Conservation (phyloP, 2,797 vertebrate genomes). For the Varecia variegata region DNA sequence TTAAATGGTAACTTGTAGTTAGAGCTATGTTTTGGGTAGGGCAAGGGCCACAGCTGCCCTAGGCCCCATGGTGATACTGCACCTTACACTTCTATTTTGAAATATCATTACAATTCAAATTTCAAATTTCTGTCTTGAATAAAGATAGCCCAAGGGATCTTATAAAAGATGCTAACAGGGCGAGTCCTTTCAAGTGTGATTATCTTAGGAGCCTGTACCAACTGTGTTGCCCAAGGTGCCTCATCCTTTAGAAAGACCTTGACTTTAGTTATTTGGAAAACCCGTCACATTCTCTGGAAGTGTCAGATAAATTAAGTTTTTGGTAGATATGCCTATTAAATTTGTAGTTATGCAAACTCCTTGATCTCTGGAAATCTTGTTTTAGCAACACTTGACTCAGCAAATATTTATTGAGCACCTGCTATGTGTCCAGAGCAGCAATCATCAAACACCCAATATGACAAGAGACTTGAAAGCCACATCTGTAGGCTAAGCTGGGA, state of each 20-base stretch:
- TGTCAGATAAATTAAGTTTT: not conserved
- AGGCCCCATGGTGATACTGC: not conserved
- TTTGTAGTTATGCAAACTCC: not conserved
- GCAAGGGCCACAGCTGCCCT: not conserved
- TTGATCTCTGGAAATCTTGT: constrained; percentile 9
- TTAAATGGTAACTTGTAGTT: not conserved
- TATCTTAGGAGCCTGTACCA: not conserved
- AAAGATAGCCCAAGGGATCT: not conserved
- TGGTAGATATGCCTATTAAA: not conserved
- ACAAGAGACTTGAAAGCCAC: not conserved
- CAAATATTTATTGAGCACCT: not conserved
- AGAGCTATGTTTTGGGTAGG: not conserved
- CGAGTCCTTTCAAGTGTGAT: constrained; percentile 16
- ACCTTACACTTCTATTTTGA: constrained; percentile 1
- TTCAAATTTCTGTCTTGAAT: constrained; percentile 40
- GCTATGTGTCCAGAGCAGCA: not conserved
- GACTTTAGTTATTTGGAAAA: constrained; percentile 11
- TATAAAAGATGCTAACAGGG: not conserved
- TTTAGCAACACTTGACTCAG: not conserved
- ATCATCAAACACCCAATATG: not conserved
- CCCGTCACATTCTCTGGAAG: not conserved
- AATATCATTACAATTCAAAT: constrained; percentile 45
- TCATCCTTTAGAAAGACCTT: not conserved
- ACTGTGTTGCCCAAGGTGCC: not conserved
- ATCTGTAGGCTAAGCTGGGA: not conserved